Evolutionary conservation across 2,888 invertebrate genomes (phyloP).

Genomic region (Polyommatus icarus): DNA sequence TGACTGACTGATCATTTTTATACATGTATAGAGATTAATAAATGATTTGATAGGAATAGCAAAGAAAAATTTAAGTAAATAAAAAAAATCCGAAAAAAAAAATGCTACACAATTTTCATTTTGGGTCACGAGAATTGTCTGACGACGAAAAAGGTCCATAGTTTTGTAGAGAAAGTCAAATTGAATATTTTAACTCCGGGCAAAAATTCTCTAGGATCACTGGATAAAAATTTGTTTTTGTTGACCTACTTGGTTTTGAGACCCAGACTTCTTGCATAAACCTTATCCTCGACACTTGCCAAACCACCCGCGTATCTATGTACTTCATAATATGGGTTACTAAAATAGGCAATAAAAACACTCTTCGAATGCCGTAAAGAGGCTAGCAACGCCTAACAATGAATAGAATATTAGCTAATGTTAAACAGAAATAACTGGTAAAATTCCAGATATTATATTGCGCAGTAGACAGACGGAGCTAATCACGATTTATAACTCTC

Average conservation of each 20-base stretch:
- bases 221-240: neutral
- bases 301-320: too few relatives aligned
- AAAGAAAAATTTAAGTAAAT: neutral
- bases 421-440: neutral
- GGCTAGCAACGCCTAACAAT: neutral
- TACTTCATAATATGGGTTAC: too few relatives aligned
- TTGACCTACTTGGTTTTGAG: too few relatives aligned
- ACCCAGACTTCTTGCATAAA: too few relatives aligned
- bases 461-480: slow-evolving; percentile 4
- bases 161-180: neutral
- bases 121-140: neutral
- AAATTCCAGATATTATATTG: slow-evolving; percentile 12
- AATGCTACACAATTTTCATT: neutral
- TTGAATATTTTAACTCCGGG: neutral
- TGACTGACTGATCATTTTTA: too few relatives aligned
- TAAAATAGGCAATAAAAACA: neutral
- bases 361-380: neutral
- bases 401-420: neutral
- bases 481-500: slow-evolving; percentile 17
- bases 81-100: neutral
- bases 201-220: neutral
- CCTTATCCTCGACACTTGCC: too few relatives aligned
- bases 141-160: neutral
- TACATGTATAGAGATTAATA: neutral
- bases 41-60: neutral